Evolutionary conservation across 2,797 vertebrate species (phyloP).

Genomic region (Sebastes kiyomatsui): DNA sequence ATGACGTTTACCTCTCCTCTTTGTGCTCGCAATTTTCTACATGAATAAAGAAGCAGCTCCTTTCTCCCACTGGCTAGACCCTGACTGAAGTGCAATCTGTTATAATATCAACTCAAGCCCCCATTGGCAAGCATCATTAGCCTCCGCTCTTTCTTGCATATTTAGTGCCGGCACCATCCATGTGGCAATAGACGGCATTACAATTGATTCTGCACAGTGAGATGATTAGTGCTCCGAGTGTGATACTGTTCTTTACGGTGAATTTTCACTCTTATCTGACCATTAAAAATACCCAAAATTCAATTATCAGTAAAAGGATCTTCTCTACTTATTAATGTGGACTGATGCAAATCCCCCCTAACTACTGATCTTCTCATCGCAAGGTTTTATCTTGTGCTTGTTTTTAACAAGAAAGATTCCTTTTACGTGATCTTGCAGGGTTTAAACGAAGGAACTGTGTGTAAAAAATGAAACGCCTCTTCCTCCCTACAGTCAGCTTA

Average conservation of each 20-base stretch:
- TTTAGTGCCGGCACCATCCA: conserved; percentile 48
- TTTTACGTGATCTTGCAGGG: conserved; percentile 30
- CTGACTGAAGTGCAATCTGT: conserved; percentile 74
- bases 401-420: conserved; percentile 27
- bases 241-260: conserved; percentile 19
- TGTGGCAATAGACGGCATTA: conserved; percentile 37
- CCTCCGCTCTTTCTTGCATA: conserved; percentile 51
- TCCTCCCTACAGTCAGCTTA: conserved; percentile 53
- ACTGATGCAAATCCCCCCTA: conserved; percentile 4
- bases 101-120: conserved; percentile 75
- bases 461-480: conserved; percentile 43
- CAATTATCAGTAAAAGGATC: conserved; percentile 22
- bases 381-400: conserved; percentile 3
- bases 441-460: conserved; percentile 20
- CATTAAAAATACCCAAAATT: conserved; percentile 1
- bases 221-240: conserved; percentile 9
- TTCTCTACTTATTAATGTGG: background rate
- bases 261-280: conserved; percentile 5
- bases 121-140: conserved; percentile 75
- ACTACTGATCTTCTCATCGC: background rate
- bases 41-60: conserved; percentile 76
- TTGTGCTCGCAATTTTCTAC: conserved; percentile 80
- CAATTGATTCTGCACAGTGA: conserved; percentile 44
- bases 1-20: conserved; percentile 75
- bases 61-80: conserved; percentile 68